These are phyloP conservation scores for Crocodylus rhombifer DNA, from an alignment of 2,797 vertebrate species.

Conservation along the genomic window DNA sequence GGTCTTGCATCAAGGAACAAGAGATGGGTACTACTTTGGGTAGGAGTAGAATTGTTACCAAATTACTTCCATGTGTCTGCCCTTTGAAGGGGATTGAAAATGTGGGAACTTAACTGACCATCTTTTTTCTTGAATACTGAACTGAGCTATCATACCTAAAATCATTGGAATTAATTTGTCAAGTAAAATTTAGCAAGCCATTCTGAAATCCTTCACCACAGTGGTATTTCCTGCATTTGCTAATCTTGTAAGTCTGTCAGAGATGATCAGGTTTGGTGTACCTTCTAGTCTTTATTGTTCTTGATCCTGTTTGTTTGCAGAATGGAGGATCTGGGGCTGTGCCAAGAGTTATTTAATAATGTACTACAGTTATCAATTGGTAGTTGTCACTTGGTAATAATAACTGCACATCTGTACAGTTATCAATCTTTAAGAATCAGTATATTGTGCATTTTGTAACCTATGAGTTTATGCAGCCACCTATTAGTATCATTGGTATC, in stretches of 20 bases:
- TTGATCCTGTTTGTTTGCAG: not conserved
- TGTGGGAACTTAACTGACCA: not conserved
- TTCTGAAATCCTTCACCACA: not conserved
- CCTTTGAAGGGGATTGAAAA: not conserved
- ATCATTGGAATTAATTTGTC: not conserved
- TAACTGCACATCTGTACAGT: not conserved
- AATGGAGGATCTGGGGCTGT: not conserved
- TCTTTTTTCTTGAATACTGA: not conserved
- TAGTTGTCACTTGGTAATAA: no score
- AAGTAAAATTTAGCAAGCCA: constrained; percentile 3
- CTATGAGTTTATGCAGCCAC: not conserved
- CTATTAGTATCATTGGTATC: not conserved
- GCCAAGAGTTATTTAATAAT: not conserved
- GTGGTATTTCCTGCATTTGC: not conserved
- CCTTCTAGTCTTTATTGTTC: not conserved
- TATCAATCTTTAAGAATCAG: not conserved
- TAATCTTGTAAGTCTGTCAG: not conserved
- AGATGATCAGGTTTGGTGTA: not conserved
- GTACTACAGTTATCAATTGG: no score
- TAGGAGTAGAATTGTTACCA: not conserved
- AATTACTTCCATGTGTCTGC: not conserved
- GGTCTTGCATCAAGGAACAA: not conserved
- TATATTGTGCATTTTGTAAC: not conserved
- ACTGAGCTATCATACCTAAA: not conserved
- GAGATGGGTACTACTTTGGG: not conserved